phyloP scores from a whole-genome alignment of 2,113 vertebrate genomes.

The Percopsis transmontana region DNA sequence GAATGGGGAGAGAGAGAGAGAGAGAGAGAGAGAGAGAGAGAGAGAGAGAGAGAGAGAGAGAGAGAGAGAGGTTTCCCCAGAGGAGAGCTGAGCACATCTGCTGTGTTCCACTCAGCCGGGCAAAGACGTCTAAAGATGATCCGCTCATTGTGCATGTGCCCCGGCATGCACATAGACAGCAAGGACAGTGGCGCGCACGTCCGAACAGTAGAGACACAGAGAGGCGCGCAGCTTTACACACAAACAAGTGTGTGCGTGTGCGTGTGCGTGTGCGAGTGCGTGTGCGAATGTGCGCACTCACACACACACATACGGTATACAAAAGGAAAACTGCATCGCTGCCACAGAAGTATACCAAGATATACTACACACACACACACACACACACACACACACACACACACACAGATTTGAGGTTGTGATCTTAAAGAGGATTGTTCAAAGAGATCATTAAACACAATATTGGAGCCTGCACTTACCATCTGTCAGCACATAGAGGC shows the following conservation, averaged over 20 bases:
- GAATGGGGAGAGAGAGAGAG: conserved; percentile 40
- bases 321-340: neutral
- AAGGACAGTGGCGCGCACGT: too few relatives aligned
- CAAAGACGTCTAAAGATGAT: conserved; percentile 28
- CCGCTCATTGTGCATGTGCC: conserved; percentile 4
- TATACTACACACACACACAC: conserved; percentile 15
- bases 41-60: conserved; percentile 27
- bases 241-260: neutral
- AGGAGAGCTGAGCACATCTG: conserved; percentile 75
- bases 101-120: conserved; percentile 60
- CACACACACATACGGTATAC: neutral
- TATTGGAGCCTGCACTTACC: conserved; percentile 36
- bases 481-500: conserved; percentile 58
- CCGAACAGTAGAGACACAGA: too few relatives aligned
- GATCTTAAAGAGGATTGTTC: conserved; percentile 43
- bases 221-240: neutral
- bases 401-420: conserved; percentile 29
- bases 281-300: neutral
- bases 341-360: conserved; percentile 17
- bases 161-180: too few relatives aligned
- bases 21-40: conserved; percentile 26
- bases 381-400: conserved; percentile 10
- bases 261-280: neutral
- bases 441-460: conserved; percentile 51
- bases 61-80: conserved; percentile 46